These are phyloP conservation scores for Thereva nobilitata DNA, from an alignment of 2,888 invertebrate genomes.

Conservation along the genomic window DNA sequence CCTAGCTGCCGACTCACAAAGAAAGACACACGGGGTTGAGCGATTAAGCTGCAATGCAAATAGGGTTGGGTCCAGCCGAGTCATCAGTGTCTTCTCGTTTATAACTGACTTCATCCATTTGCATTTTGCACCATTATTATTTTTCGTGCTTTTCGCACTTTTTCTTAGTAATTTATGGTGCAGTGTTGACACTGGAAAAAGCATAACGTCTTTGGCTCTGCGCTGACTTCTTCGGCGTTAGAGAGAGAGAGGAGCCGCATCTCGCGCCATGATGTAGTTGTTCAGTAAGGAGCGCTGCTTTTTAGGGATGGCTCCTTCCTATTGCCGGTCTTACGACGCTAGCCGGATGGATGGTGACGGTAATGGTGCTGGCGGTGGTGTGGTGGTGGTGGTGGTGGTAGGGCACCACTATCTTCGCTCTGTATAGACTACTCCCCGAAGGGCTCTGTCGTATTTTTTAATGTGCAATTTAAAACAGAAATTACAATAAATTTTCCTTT, in stretches of 20 bases:
- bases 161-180: slow-evolving; percentile 22
- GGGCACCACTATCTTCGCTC: slow-evolving; percentile 16
- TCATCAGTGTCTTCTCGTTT: no score
- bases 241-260: no score
- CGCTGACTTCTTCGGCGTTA: no score
- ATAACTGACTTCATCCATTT: slow-evolving; percentile 28
- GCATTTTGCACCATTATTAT: slow-evolving; percentile 17
- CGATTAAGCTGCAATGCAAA: no score
- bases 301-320: no score
- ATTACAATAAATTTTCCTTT: slow-evolving; percentile 43
- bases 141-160: slow-evolving; percentile 28
- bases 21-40: no score
- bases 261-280: no score
- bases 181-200: slow-evolving; percentile 27
- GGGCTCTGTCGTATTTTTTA: slow-evolving; percentile 39
- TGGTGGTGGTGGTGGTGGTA: not conserved
- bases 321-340: no score
- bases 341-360: slow-evolving; percentile 15
- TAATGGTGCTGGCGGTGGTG: slow-evolving; percentile 10
- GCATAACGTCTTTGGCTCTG: slow-evolving; percentile 1
- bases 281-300: no score
- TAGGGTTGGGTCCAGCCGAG: no score
- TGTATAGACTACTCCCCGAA: slow-evolving; percentile 19
- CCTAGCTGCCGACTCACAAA: no score
- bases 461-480: slow-evolving; percentile 43